Evolutionary conservation across 2,888 invertebrate species (phyloP), one percentile per base, ranked within the genome.

Genomic region (Julus scanicus): DNA sequence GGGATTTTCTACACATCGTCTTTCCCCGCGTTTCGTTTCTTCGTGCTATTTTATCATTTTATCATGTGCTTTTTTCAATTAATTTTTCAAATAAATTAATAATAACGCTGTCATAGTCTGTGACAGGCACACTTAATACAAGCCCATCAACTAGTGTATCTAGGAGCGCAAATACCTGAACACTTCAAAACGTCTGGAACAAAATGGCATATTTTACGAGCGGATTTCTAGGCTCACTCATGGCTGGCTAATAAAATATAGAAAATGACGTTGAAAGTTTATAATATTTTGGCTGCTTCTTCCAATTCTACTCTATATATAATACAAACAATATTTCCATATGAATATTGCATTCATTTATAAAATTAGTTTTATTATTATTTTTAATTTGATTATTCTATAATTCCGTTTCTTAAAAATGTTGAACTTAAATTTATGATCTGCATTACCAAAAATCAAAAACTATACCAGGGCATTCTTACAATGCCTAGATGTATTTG

Each of bases 41-140:
- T 80, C 80, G 80, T 29, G 29, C 29, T 37, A 37, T 80, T 37
- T 80, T 13, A 80, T 37, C 80, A 13, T 44, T 44, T 44, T 44
- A 44, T 44, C 44, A 44, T 6, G 44, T 37, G 6, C 37, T 80
- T 80, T 80, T 80, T 37, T 80, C 80, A 80, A 80, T 80, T 80
- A 80, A 80, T 80, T 80, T 80, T 29, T 37, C 37, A 80, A 80
- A 80, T 80, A 80, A 80, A 80, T 80, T 80, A 80, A 80, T 80
- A 80, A 80, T 37, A 37, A 37, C 80, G 80, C 80, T 80, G 80
- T 80, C 80, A 80, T 37, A 29, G 29, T 13, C 13, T 13, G 13
- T 80, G 37, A 80, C 80, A 80, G 80, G 80, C 37, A 29, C 80
- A 37, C 80, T 80, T 37, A 37, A 29, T 15, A 29, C 6, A 40